Conservation (phyloP, 2,888 invertebrate genomes). For the Brachyptera putata region DNA sequence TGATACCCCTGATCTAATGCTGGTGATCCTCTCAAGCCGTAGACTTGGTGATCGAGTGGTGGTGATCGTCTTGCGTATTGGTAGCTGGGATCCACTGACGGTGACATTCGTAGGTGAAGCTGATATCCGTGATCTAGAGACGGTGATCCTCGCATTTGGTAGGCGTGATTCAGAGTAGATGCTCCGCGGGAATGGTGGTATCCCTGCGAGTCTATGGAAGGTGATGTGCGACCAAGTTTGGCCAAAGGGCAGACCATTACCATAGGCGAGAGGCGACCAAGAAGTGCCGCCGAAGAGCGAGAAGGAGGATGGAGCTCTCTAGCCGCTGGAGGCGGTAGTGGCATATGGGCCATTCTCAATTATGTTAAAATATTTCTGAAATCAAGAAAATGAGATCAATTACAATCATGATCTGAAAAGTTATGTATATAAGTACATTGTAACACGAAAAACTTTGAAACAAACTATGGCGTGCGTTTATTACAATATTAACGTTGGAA, state of each 20-base stretch:
- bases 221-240: conserved; percentile 52
- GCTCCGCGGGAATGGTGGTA: conserved; percentile 37
- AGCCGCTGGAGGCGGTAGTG: conserved; percentile 7
- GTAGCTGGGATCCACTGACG: conserved; percentile 14
- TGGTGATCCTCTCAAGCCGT: conserved; percentile 33
- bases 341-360: conserved; percentile 12
- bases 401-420: too few species aligned
- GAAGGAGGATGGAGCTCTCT: conserved; percentile 1
- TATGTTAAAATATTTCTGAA: too few species aligned
- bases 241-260: conserved; percentile 58
- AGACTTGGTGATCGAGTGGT: conserved; percentile 28
- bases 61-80: conserved; percentile 31
- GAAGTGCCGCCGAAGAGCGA: conserved; percentile 28
- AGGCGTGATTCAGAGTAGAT: conserved; percentile 35
- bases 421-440: too few species aligned
- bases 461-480: too few species aligned
- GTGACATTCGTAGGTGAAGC: background rate
- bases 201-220: conserved; percentile 39
- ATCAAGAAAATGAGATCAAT: too few species aligned
- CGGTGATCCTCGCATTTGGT: conserved; percentile 35
- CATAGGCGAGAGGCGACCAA: conserved; percentile 47
- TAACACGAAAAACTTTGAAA: too few species aligned
- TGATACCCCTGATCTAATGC: conserved; percentile 25
- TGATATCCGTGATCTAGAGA: conserved; percentile 15
- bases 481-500: too few species aligned